phyloP scores from a whole-genome alignment of 2,797 vertebrate genomes.

The Nothura maculosa region DNA sequence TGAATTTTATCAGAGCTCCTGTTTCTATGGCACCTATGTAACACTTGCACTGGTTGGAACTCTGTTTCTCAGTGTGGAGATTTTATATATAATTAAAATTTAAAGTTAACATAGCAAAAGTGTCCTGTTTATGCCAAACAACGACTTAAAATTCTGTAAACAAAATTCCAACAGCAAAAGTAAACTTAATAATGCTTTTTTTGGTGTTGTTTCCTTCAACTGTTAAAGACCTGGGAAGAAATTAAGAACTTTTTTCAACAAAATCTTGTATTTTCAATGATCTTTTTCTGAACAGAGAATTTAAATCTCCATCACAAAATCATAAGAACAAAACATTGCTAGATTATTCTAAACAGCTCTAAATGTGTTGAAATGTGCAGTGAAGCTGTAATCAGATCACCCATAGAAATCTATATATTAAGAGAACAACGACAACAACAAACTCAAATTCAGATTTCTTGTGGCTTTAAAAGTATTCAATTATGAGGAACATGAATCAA shows the following conservation, averaged over 20 bases:
- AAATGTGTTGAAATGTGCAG: slow-evolving; percentile 12
- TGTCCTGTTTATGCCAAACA: background rate
- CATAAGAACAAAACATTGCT: background rate
- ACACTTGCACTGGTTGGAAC: background rate
- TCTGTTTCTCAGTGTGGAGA: background rate
- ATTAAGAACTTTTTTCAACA: background rate
- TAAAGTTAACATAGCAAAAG: background rate
- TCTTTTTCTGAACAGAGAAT: background rate
- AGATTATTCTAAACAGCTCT: background rate
- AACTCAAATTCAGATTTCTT: background rate
- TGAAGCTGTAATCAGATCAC: background rate
- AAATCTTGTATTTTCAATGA: background rate
- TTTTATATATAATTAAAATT: background rate
- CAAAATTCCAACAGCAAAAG: background rate
- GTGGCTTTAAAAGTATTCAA: slow-evolving; percentile 40
- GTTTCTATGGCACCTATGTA: background rate
- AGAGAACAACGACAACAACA: background rate
- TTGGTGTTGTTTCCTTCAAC: background rate
- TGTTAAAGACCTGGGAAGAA: background rate
- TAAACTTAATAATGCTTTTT: background rate
- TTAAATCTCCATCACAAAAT: background rate
- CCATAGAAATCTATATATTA: background rate
- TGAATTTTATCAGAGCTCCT: rapidly evolving
- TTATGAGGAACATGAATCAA: slow-evolving; percentile 47
- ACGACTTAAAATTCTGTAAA: background rate